These are phyloP conservation scores for Amblyopsis hoosieri DNA, from an alignment of 2,797 vertebrate species.

Conservation along the genomic window DNA sequence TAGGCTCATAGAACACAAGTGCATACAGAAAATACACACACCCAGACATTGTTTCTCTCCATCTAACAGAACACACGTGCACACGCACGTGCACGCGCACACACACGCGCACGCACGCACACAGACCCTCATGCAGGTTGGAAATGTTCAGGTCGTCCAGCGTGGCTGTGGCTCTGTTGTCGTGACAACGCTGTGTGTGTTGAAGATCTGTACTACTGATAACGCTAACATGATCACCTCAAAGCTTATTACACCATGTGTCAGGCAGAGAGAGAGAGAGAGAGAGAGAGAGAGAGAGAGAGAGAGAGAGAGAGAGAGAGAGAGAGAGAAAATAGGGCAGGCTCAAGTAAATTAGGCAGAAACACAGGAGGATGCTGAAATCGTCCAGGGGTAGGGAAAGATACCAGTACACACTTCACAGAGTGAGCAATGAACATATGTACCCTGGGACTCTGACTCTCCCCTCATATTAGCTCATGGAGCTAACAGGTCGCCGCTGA, in stretches of 20 bases:
- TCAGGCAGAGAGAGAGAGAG: background rate
- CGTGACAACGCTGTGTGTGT: constrained; percentile 55
- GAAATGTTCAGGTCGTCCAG: constrained; percentile 48
- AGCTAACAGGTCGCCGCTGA: constrained; percentile 67
- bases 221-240: constrained; percentile 62
- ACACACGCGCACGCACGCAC: constrained; percentile 9
- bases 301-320: background rate
- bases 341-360: constrained; percentile 1
- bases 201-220: constrained; percentile 65
- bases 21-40: constrained; percentile 42
- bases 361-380: constrained; percentile 12
- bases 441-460: constrained; percentile 19
- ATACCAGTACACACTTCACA: constrained; percentile 25
- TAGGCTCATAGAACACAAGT: constrained; percentile 65
- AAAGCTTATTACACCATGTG: constrained; percentile 43
- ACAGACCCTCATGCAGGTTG: constrained; percentile 50
- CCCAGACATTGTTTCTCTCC: constrained; percentile 46
- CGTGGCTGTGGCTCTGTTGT: constrained; percentile 65
- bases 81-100: constrained; percentile 25
- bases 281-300: constrained; percentile 4
- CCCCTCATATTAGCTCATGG: constrained; percentile 64
- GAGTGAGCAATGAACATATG: constrained; percentile 60
- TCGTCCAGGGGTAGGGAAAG: constrained; percentile 31
- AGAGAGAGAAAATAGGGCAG: background rate
- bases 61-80: constrained; percentile 29